Evolutionary conservation across 1,140 invertebrate genomes (phyloP), one percentile per base, ranked within the genome.

Genomic region (Leptestheria dahalacensis): DNA sequence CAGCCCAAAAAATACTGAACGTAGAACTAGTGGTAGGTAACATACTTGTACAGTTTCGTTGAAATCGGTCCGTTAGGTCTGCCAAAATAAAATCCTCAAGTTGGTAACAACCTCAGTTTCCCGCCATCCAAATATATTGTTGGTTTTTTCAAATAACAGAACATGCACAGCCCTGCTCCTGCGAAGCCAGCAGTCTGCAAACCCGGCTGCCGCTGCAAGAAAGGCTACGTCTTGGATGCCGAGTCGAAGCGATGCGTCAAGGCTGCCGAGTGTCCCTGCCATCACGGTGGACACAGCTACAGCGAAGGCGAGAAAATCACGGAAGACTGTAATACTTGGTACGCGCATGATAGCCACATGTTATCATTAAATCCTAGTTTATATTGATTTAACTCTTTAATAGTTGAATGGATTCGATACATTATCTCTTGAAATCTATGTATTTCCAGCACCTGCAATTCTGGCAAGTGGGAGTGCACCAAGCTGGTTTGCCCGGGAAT

Each of bases 321-420:
- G 60, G 80, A 84, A 68, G 86, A 88, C 49, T 93, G 89, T 66
- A 91, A 91, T 66, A 79, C 78, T 51, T 93, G 87, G 84, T 86
- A 68, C 73, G 73, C 62, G 52, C 26, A 24, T 24, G 10, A 33
- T 1, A 55, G 29, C 55, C 62, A 54, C 26, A 24, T 24, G 10
- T 48, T 1, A 55, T 50, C 55, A 29, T 33, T 25, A n/a, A 28
- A 26, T 59, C 28, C 54, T 24, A 33, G 10, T 50, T 55, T 28
- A 52, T 51, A 1, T n/a, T 63, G 21, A 60, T 50, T 49, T 9
- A 51, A 57, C 2, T 47, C 41, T 23, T 12, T 11, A 21, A 47
- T 60, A 23, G 24, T 41, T 24, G 47, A 60, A 50, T 47, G 55
- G 29, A 57, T 10, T 47, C 12, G 29, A 24, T 53, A 26, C 61